Evolutionary conservation across 2,888 invertebrate genomes (phyloP).

Genomic region (Pharmacophagus antenor): DNA sequence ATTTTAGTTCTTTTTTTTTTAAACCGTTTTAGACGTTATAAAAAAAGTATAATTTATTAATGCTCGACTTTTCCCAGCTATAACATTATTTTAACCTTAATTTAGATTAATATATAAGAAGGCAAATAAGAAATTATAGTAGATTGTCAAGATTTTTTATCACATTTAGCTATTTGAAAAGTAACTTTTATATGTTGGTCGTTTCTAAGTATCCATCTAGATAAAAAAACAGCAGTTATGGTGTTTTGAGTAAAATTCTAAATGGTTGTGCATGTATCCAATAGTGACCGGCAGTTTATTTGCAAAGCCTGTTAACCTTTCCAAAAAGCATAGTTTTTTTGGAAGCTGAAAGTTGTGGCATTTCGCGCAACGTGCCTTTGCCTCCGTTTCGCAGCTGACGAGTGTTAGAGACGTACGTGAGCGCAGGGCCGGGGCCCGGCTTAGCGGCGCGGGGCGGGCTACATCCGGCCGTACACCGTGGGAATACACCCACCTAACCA

Average conservation of each 20-base stretch:
- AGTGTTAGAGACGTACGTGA: constrained; percentile 68
- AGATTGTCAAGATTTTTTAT: too few relatives aligned
- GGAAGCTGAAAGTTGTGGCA: constrained; percentile 36
- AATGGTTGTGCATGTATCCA: neutral
- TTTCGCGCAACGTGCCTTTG: constrained; percentile 69
- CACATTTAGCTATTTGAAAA: too few relatives aligned
- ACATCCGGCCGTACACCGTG: constrained; percentile 76
- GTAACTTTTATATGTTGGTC: too few relatives aligned
- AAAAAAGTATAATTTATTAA: too few relatives aligned
- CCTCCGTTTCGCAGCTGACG: constrained; percentile 64
- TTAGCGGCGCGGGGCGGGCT: constrained; percentile 57
- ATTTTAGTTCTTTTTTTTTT: neutral
- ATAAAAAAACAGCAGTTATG: too few relatives aligned
- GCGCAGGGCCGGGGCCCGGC: constrained; percentile 66
- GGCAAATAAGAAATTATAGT: too few relatives aligned
- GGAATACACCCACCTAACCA: constrained; percentile 74
- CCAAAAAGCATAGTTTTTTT: constrained; percentile 18
- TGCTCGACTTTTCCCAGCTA: too few relatives aligned
- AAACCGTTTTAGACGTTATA: too few relatives aligned
- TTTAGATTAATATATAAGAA: too few relatives aligned
- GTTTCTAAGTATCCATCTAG: too few relatives aligned
- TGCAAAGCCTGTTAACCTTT: neutral
- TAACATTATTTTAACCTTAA: too few relatives aligned
- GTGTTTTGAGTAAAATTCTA: neutral
- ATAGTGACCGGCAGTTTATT: neutral